Evolutionary conservation across 1,140 invertebrate species (phyloP).

Genomic region (Pomacea maculata): DNA sequence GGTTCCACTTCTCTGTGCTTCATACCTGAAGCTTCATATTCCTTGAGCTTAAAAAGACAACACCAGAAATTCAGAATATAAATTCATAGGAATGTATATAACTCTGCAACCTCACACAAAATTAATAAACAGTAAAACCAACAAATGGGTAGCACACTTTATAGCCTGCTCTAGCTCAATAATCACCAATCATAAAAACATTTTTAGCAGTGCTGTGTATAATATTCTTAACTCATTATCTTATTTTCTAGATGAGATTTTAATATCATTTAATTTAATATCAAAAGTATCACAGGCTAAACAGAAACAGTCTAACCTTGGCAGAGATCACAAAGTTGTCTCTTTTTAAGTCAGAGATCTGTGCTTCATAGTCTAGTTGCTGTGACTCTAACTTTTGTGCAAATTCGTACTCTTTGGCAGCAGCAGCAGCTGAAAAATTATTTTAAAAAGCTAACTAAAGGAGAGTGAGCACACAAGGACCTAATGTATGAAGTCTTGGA

Average conservation of each 20-base stretch:
- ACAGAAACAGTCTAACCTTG: constrained; percentile 46
- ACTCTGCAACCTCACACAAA: background rate
- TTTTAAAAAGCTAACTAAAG: no score
- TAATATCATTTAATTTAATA: background rate
- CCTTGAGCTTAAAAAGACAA: constrained; percentile 20
- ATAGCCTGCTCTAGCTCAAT: background rate
- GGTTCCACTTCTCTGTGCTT: background rate
- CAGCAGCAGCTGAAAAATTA: constrained; percentile 43
- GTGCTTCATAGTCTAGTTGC: constrained; percentile 52
- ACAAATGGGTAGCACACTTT: background rate
- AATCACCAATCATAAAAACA: background rate
- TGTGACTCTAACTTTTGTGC: constrained; percentile 41
- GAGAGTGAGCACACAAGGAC: no score
- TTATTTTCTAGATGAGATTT: background rate
- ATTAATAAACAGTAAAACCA: background rate
- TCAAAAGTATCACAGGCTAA: background rate
- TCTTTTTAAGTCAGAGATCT: constrained; percentile 59
- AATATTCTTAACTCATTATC: background rate
- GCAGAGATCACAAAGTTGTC: constrained; percentile 61
- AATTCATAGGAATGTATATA: background rate
- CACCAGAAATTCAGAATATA: background rate
- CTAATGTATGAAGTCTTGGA: no score
- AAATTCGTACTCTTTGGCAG: constrained; percentile 38
- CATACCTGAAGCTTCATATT: constrained; percentile 11
- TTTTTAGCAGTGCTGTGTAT: background rate